These are phyloP conservation scores for Premnoplex brunnescens DNA, from an alignment of 2,797 vertebrate species.

Conservation along the genomic window DNA sequence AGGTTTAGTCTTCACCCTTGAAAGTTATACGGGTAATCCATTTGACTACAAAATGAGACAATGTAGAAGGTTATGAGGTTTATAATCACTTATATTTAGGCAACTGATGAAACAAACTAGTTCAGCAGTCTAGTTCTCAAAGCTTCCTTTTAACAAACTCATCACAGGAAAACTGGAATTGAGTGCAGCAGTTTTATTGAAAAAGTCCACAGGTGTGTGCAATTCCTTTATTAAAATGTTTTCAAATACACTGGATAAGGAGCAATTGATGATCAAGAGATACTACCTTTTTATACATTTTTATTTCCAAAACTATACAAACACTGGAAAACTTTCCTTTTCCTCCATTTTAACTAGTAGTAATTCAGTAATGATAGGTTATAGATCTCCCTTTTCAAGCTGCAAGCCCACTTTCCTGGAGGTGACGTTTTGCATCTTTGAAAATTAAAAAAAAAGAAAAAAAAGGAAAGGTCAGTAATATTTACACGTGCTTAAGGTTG, in stretches of 20 bases:
- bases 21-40: not conserved
- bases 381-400: constrained; percentile 72
- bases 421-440: constrained; percentile 57
- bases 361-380: constrained; percentile 76
- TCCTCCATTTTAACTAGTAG: constrained; percentile 42
- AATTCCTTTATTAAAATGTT: constrained; percentile 89
- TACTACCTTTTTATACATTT: constrained; percentile 81
- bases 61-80: not conserved
- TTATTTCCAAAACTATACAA: constrained; percentile 76
- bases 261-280: constrained; percentile 67
- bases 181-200: constrained; percentile 91
- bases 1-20: not conserved
- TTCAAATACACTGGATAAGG: constrained; percentile 78
- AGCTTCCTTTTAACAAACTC: not conserved
- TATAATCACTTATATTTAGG: not conserved
- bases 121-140: not conserved
- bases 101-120: not conserved
- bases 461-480: constrained; percentile 75
- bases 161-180: constrained; percentile 7
- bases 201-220: constrained; percentile 91
- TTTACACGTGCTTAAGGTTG: constrained; percentile 86
- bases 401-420: constrained; percentile 70
- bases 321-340: constrained; percentile 67
- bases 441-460: constrained; percentile 66
- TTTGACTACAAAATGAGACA: not conserved